These are phyloP conservation scores for Nymphalis io DNA, from an alignment of 1,140 invertebrate species.

Conservation along the genomic window DNA sequence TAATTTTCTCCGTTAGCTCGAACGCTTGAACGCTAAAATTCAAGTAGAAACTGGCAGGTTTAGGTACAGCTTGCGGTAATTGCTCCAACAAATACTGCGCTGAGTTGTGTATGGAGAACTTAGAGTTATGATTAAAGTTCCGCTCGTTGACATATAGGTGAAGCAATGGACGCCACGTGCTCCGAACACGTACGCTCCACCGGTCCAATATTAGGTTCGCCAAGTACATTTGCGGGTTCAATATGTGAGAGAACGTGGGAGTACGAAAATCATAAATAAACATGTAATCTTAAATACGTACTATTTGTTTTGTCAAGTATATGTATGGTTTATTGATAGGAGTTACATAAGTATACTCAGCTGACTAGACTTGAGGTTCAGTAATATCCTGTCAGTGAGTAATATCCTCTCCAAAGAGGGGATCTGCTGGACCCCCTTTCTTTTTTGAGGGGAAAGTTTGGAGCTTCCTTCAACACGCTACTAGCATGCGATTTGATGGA, in stretches of 20 bases:
- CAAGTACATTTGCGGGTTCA: constrained; percentile 10
- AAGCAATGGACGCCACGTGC: constrained; percentile 32
- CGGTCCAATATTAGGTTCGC: constrained; percentile 24
- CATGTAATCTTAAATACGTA: not conserved
- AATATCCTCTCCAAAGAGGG: too few relatives aligned
- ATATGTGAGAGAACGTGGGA: constrained; percentile 1
- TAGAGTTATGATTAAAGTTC: constrained; percentile 38
- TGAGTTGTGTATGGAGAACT: constrained; percentile 29
- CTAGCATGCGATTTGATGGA: too few relatives aligned
- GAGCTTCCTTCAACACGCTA: too few relatives aligned
- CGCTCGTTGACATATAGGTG: constrained; percentile 32
- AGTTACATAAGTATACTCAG: too few relatives aligned
- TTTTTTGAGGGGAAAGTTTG: too few relatives aligned
- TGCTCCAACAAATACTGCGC: constrained; percentile 31
- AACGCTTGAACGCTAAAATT: constrained; percentile 25
- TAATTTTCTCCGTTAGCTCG: constrained; percentile 19
- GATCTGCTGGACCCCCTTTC: too few relatives aligned
- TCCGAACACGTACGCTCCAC: constrained; percentile 20
- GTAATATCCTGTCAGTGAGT: too few relatives aligned
- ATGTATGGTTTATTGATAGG: too few relatives aligned
- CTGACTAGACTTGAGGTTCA: too few relatives aligned
- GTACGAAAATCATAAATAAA: not conserved
- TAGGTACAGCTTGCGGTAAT: constrained; percentile 32
- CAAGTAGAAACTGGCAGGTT: constrained; percentile 15
- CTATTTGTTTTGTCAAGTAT: too few relatives aligned